A percentile compares a stretch with the other conserved stretches of the same genome.
phyloP scores from a whole-genome alignment of 2,113 vertebrate species.

The Melanocharis versteri region DNA sequence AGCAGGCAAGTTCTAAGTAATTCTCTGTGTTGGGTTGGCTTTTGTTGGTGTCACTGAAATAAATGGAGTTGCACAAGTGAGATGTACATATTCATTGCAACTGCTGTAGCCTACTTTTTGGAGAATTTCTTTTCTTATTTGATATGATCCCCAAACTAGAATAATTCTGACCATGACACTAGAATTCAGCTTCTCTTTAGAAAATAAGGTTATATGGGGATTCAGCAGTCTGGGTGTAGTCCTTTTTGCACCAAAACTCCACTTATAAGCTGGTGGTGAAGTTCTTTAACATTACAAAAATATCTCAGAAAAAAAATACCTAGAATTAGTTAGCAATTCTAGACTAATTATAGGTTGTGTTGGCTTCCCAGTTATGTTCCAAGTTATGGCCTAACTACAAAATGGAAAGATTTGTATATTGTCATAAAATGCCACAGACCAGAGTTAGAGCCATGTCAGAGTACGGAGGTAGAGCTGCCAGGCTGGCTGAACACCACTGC shows the following conservation, averaged over 20 bases:
- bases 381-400: not conserved
- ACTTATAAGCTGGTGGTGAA: not conserved
- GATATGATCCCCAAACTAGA: not conserved
- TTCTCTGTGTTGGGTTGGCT: not conserved
- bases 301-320: not conserved
- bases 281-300: not conserved
- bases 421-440: not conserved
- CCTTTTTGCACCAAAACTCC: not conserved
- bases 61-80: not conserved
- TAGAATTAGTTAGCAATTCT: not conserved
- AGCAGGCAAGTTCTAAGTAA: not conserved
- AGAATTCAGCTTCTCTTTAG: not conserved
- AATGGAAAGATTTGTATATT: not conserved
- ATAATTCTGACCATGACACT: not conserved
- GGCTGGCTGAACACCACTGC: accelerated
- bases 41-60: not conserved
- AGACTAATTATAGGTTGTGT: not conserved
- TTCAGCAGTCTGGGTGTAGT: not conserved
- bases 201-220: not conserved
- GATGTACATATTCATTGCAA: not conserved
- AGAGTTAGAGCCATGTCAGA: not conserved
- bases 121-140: not conserved
- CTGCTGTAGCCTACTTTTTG: not conserved
- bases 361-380: not conserved
- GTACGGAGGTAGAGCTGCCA: not conserved